A percentile compares a stretch with the other conserved stretches of the same genome.
Evolutionary conservation across 2,113 vertebrate genomes (phyloP).

Genomic region (Ursus arctos): DNA sequence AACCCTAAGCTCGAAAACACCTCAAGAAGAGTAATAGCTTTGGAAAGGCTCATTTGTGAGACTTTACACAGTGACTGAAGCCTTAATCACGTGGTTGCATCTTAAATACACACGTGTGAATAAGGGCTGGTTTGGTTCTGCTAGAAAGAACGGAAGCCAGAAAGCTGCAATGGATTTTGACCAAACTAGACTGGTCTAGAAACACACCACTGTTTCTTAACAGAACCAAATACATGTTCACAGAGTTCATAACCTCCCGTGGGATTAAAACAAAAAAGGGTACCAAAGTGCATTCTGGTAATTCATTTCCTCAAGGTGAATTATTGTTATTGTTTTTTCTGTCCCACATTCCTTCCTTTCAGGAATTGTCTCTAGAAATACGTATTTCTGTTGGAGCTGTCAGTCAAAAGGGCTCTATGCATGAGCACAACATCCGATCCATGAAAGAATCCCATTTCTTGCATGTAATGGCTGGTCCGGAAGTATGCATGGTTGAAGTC

Average conservation of each 20-base stretch:
- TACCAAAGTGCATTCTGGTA: not conserved
- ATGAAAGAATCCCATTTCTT: not conserved
- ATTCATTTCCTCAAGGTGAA: not conserved
- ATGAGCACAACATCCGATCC: not conserved
- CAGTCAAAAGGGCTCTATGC: not conserved
- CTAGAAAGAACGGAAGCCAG: not conserved
- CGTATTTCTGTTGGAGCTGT: not conserved
- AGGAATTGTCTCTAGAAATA: conserved; percentile 38
- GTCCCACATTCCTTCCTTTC: not conserved
- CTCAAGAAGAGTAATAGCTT: not conserved
- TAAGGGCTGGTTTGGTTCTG: conserved; percentile 37
- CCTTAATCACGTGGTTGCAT: not conserved
- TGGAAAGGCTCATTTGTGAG: conserved; percentile 3
- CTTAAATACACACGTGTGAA: conserved; percentile 10
- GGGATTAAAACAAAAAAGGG: conserved; percentile 9
- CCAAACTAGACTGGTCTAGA: not conserved
- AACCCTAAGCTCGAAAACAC: conserved; percentile 19
- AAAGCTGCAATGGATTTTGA: conserved; percentile 14
- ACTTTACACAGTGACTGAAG: not conserved
- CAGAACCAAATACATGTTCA: not conserved
- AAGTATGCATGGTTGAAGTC: not conserved
- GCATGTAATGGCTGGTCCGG: not conserved
- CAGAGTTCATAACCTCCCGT: not conserved
- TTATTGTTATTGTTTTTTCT: not conserved
- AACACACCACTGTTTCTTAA: not conserved